A percentile compares a stretch with the other conserved stretches of the same genome.
Conservation (phyloP, 2,113 vertebrate species). For the Oxyruncus cristatus region DNA sequence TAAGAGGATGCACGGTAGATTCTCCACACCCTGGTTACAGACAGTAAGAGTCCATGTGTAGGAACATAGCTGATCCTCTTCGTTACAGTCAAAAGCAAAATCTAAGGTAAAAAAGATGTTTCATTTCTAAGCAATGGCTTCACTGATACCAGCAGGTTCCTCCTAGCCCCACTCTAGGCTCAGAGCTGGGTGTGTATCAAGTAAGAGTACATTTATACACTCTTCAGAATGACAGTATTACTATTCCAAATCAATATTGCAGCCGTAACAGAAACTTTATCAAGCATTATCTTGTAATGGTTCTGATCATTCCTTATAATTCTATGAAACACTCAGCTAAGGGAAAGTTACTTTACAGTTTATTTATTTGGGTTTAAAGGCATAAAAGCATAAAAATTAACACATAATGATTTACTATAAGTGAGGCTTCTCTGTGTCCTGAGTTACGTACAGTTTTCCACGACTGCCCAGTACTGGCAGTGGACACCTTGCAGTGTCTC, state of each 20-base stretch:
- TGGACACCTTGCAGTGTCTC: not conserved
- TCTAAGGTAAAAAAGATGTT: not conserved
- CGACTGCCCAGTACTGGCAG: not conserved
- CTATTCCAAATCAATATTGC: not conserved
- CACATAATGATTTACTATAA: not conserved
- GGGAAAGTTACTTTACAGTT: not conserved
- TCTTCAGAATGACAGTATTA: not conserved
- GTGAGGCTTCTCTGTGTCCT: not conserved
- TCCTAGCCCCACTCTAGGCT: not conserved
- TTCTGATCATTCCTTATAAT: not conserved
- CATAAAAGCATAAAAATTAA: not conserved
- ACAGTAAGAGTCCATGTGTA: not conserved
- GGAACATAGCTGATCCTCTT: not conserved
- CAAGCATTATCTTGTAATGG: not conserved
- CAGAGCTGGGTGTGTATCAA: not conserved
- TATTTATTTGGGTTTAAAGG: not conserved
- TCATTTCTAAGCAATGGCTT: not conserved
- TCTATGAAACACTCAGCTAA: not conserved
- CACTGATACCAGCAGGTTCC: not conserved
- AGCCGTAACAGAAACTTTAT: not conserved
- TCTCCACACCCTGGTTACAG: not conserved
- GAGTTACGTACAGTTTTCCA: not conserved
- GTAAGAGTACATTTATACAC: not conserved
- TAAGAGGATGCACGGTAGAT: not conserved
- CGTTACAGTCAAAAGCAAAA: not conserved